Evolutionary conservation across 2,797 vertebrate genomes (phyloP).

Genomic region (Pachyuromys duprasi): DNA sequence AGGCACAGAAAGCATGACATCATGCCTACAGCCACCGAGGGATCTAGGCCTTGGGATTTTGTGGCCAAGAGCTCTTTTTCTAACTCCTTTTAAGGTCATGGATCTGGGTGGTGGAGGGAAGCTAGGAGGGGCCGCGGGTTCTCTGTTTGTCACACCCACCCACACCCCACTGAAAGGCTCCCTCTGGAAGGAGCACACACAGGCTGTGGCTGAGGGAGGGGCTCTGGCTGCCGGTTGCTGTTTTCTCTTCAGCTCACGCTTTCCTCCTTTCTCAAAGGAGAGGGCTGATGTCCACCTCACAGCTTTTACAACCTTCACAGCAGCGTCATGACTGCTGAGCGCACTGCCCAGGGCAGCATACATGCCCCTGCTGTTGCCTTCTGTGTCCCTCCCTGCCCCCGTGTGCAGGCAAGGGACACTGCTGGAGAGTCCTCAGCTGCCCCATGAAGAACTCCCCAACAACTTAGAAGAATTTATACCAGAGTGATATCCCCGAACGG

Average conservation of each 20-base stretch:
- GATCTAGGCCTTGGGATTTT: background rate
- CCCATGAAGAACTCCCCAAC: background rate
- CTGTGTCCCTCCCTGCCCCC: background rate
- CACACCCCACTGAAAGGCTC: background rate
- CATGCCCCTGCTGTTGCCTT: background rate
- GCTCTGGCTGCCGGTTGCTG: background rate
- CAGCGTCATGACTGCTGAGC: background rate
- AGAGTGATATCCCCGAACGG: background rate
- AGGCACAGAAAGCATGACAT: background rate
- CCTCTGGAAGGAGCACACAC: background rate
- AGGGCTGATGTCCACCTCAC: background rate
- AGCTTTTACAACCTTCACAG: background rate
- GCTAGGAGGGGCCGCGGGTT: slow-evolving; percentile 18
- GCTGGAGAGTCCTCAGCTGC: background rate
- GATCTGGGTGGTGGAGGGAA: slow-evolving; percentile 6
- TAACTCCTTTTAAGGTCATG: slow-evolving; percentile 68
- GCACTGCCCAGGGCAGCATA: background rate
- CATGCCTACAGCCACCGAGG: no score
- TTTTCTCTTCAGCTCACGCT: background rate
- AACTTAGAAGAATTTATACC: background rate
- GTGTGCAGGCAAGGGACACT: background rate
- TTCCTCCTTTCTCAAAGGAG: background rate
- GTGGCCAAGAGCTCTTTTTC: background rate
- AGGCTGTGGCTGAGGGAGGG: background rate
- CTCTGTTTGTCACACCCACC: slow-evolving; percentile 31